Conservation (phyloP, 2,888 invertebrate species). For the Chalcosyrphus nemorum region DNA sequence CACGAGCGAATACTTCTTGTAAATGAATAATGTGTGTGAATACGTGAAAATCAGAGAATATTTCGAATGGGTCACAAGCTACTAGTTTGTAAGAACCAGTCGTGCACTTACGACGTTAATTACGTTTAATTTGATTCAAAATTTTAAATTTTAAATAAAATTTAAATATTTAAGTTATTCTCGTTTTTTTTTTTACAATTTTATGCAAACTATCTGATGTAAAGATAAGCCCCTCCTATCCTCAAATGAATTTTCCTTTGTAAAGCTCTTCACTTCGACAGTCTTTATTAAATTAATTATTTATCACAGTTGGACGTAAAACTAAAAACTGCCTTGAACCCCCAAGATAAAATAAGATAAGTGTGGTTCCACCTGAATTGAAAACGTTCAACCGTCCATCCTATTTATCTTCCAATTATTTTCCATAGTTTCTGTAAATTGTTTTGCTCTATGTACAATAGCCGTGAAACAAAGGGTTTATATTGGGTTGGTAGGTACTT, state of each 20-base stretch:
- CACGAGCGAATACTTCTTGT: too few relatives aligned
- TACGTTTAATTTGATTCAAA: too few relatives aligned
- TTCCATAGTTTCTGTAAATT: constrained; percentile 27
- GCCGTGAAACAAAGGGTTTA: constrained; percentile 8
- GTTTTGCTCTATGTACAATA: not conserved
- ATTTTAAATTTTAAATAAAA: too few relatives aligned
- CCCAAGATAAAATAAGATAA: not conserved
- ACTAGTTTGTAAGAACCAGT: too few relatives aligned
- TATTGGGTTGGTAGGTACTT: not conserved
- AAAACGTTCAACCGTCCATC: not conserved
- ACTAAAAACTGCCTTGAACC: constrained; percentile 5
- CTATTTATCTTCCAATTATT: constrained; percentile 51
- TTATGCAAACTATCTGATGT: not conserved
- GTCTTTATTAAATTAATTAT: not conserved
- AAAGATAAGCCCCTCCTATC: not conserved
- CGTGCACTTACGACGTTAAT: too few relatives aligned
- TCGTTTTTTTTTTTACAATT: too few relatives aligned
- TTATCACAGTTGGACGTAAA: not conserved
- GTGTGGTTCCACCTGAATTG: not conserved
- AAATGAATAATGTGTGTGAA: too few relatives aligned
- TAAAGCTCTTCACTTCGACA: not conserved
- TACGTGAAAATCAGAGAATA: too few relatives aligned
- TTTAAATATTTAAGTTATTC: too few relatives aligned
- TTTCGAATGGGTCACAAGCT: too few relatives aligned
- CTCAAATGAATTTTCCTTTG: not conserved